A percentile compares a stretch with the other conserved stretches of the same genome.
phyloP scores from a whole-genome alignment of 92 coral and sea anemone species.

The Montipora capitata region DNA sequence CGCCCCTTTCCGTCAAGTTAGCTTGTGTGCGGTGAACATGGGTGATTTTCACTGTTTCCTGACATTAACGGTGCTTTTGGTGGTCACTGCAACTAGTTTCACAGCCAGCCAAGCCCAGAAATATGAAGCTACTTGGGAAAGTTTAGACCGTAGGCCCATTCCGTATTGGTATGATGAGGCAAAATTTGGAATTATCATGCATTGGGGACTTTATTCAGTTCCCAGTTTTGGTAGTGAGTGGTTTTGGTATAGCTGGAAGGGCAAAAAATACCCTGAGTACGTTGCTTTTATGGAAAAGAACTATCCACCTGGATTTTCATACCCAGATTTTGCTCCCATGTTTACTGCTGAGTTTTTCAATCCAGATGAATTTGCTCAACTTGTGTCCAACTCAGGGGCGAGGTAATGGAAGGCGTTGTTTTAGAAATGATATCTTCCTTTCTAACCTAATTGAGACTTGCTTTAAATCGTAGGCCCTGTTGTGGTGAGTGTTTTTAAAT shows the following conservation, averaged over 20 bases:
- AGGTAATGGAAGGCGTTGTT: conserved; percentile 25
- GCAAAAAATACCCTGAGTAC: conserved; percentile 16
- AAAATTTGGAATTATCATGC: conserved; percentile 89
- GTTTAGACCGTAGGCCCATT: conserved; percentile 74
- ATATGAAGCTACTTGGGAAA: conserved; percentile 57
- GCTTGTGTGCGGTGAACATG: neutral
- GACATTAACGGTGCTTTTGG: neutral
- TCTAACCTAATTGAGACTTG: no score
- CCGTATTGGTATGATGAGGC: conserved; percentile 93
- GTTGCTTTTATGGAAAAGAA: conserved; percentile 70
- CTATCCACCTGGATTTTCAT: conserved; percentile 75
- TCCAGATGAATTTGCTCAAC: conserved; percentile 78
- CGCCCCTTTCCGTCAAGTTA: no score
- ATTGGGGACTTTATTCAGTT: conserved; percentile 93
- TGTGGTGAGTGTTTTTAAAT: no score
- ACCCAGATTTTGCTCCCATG: conserved; percentile 80
- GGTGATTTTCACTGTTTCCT: neutral
- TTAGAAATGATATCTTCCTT: neutral
- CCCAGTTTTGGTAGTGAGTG: conserved; percentile 89
- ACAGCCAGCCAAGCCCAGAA: neutral
- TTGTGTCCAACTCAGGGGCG: conserved; percentile 77
- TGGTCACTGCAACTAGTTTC: neutral
- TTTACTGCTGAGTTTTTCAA: conserved; percentile 78
- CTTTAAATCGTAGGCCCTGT: no score
- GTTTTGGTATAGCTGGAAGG: conserved; percentile 89